Evolutionary conservation across 2,888 invertebrate genomes (phyloP).

Genomic region (Hermaeophaga mercurialis): DNA sequence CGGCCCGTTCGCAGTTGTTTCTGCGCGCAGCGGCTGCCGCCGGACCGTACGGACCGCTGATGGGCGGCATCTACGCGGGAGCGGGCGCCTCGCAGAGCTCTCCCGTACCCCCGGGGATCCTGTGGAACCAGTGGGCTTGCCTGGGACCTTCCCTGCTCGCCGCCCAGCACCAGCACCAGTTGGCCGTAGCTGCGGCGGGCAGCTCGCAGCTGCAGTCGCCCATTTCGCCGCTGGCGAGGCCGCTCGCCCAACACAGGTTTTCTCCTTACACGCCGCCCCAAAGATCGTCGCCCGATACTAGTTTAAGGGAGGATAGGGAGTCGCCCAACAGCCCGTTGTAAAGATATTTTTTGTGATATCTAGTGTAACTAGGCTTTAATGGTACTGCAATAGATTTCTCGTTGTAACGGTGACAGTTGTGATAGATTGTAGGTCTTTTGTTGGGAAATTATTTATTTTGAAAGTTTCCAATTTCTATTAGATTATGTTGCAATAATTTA

Average conservation of each 20-base stretch:
- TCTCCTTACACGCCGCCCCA: constrained; percentile 64
- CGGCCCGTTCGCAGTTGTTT: constrained; percentile 76
- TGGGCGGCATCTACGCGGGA: constrained; percentile 60
- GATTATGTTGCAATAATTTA: no score
- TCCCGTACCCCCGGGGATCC: constrained; percentile 59
- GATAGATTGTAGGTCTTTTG: constrained; percentile 4
- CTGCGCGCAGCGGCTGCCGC: constrained; percentile 73
- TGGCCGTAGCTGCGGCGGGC: constrained; percentile 61
- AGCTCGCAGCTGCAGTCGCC: constrained; percentile 61
- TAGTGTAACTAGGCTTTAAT: constrained; percentile 21
- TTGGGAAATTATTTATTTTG: constrained; percentile 2
- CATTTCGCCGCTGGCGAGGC: constrained; percentile 63
- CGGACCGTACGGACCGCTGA: constrained; percentile 63
- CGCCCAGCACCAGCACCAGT: constrained; percentile 67
- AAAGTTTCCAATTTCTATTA: no score
- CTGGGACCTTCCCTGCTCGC: constrained; percentile 67
- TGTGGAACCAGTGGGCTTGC: constrained; percentile 77
- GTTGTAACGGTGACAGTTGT: constrained; percentile 10
- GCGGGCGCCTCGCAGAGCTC: constrained; percentile 55
- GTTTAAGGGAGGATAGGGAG: constrained; percentile 61
- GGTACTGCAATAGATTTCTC: constrained; percentile 18
- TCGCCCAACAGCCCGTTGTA: constrained; percentile 55
- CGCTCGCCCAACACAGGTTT: constrained; percentile 61
- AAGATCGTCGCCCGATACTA: constrained; percentile 65
- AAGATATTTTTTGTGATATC: constrained; percentile 38